Evolutionary conservation across 2,888 invertebrate genomes (phyloP).

Genomic region (Tetheella fluctuosa): DNA sequence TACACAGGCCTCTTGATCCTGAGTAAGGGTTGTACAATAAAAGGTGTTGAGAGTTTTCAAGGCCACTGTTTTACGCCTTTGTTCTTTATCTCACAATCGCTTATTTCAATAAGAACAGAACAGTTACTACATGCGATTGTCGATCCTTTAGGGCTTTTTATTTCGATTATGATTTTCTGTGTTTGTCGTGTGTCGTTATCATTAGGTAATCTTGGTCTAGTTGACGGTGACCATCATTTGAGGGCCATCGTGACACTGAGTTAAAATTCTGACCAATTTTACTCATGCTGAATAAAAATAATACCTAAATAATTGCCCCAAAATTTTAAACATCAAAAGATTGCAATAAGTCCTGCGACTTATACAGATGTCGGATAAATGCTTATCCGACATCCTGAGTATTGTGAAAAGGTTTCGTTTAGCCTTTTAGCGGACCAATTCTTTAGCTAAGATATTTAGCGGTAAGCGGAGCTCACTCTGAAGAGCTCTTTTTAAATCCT

Average conservation of each 20-base stretch:
- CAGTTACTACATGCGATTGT: background rate
- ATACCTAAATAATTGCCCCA: too few relatives aligned
- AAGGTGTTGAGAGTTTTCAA: constrained; percentile 26
- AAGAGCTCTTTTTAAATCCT: constrained; percentile 24
- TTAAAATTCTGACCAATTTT: too few relatives aligned
- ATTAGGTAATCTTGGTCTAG: too few relatives aligned
- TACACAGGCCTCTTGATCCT: constrained; percentile 40
- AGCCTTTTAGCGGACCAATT: constrained; percentile 19
- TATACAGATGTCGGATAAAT: too few relatives aligned
- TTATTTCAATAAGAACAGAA: constrained; percentile 3
- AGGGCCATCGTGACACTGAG: too few relatives aligned
- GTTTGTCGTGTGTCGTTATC: too few relatives aligned
- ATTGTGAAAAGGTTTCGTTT: constrained; percentile 28
- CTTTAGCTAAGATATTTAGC: constrained; percentile 28
- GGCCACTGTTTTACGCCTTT: constrained; percentile 13
- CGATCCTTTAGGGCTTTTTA: background rate
- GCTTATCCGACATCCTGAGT: constrained; percentile 29
- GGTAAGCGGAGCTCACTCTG: constrained; percentile 21
- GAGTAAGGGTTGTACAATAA: constrained; percentile 23
- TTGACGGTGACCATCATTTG: too few relatives aligned
- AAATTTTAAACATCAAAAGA: too few relatives aligned
- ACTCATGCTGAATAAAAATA: too few relatives aligned
- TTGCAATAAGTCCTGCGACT: constrained; percentile 24
- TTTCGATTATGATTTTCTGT: background rate
- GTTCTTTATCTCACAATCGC: constrained; percentile 1